Base-by-base conservation (phyloP, 2,888 invertebrate genomes). In the Sesamia inferens region DNA sequence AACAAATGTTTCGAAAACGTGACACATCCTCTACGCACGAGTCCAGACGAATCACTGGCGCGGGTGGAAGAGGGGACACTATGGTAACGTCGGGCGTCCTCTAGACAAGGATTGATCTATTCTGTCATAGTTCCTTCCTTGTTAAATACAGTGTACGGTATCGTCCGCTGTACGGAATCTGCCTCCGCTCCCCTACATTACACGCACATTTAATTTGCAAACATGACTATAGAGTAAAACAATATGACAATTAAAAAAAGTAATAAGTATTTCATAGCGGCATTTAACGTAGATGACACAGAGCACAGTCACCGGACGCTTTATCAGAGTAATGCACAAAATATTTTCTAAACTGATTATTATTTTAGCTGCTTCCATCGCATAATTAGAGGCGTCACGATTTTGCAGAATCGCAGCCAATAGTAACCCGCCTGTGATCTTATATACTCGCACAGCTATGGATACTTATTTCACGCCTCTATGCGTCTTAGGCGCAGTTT, bases 361-460 rank as follows among this genome's bases (percentile, higher is more conserved):
- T 16, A 39, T 57, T 39, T 5, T n/a, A 16, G 6, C 6, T 14
- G 4, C n/a, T 57, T 7, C 39, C 7, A 19, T n/a, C 24, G 5
- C n/a, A 11, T 11, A 11, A 31, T 66, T 68, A 44, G 66, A 44
- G n/a, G 67, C 24, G 64, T 42, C 22, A 19, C 24, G 44, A 14
- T 67, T 31, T 31, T 31, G 31, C 31, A 31, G n/a, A n/a, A n/a
- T n/a, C 7, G 66, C n/a, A 68, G 44, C 68, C 68, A 68, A 66
- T 68, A 68, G 44, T 19, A 14, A 24, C 44, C 14, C 14, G 14
- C 16, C 19, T 16, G 62, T 16, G 24, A 10, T 8, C 5, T 13
- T 24, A 24, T 14, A 44, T 11, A 31, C n/a, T n/a, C 31, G 14
- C 44, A 14, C n/a, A 61, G 39, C n/a, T 22, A 54, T n/a, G 39